Evolutionary conservation across 2,888 invertebrate species (phyloP), one percentile per base, ranked within the genome.

Genomic region (Agriopis aurantiaria): DNA sequence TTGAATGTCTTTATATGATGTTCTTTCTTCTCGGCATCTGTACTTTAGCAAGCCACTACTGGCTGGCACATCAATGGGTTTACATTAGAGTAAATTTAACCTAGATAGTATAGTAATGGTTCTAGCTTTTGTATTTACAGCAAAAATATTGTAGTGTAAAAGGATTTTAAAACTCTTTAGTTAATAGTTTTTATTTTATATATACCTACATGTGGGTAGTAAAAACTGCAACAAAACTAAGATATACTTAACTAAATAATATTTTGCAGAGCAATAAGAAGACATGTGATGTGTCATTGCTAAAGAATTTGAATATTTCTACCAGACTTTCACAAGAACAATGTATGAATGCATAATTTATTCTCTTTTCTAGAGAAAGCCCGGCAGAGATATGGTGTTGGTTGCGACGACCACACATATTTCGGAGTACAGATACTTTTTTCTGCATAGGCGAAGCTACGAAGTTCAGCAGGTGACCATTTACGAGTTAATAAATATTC

Each of bases 281-380:
- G 23, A 23, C 33, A 40, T 45, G n/a, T 56, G 11, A 33, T 63
- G 46, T 60, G 45, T 67, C n/a, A 41, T 49, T 67, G 49, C 48
- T 46, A 43, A 65, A 60, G 67, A 75, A 71, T 74, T 57, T 56
- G 40, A 72, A 65, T 69, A 64, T 68, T 67, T 70, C 74, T 71
- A 62, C 52, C 40, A 61, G 70, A 86, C 86, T 87, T 87, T 85
- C 86, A 83, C 86, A 82, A 46, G 68, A 78, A 73, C 63, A 80
- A 80, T 81, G 78, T 78, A 49, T 69, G 76, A 78, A 75, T 79
- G 76, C 71, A 75, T 86, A 85, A 86, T 85, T 82, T 83, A 85
- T 85, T 77, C 79, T 74, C 17, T 65, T 57, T 68, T 66, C 66
- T 57, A 69, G 76, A 71, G 75, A 86, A 86, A 87, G 86, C 82